phyloP scores from a whole-genome alignment of 2,888 invertebrate species.

The Callyntrura sp. region DNA sequence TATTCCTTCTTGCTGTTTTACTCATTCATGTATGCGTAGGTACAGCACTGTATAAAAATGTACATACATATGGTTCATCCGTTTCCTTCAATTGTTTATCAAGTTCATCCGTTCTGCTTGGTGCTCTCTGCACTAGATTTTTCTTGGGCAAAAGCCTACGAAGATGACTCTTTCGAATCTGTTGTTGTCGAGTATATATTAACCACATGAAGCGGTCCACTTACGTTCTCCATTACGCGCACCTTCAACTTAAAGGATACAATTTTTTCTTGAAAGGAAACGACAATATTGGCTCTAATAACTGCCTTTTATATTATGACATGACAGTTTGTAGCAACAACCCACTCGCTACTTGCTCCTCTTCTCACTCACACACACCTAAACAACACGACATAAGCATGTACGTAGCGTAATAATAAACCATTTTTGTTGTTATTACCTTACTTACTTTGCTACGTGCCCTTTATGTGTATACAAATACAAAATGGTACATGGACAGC shows the following conservation, averaged over 20 bases:
- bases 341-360: background rate
- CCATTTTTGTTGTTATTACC: background rate
- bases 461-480: background rate
- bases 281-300: conserved; percentile 35
- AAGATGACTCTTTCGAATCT: no score
- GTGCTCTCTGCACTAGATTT: conserved; percentile 19
- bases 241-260: conserved; percentile 1
- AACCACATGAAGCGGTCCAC: conserved; percentile 32
- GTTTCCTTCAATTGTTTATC: conserved; percentile 44
- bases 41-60: background rate
- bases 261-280: conserved; percentile 37
- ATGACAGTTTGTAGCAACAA: conserved; percentile 39
- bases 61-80: conserved; percentile 1
- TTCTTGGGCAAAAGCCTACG: background rate
- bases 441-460: background rate
- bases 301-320: conserved; percentile 25
- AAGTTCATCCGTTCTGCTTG: background rate
- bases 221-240: background rate
- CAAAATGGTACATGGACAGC: background rate
- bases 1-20: background rate
- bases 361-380: background rate
- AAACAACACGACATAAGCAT: background rate
- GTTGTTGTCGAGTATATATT: no score
- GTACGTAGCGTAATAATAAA: background rate
- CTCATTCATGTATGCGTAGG: background rate